Percentiles rank a stretch among this genome's conserved stretches.
Evolutionary conservation across 2,888 invertebrate species (phyloP).

Genomic region (Escarpia spicata): DNA sequence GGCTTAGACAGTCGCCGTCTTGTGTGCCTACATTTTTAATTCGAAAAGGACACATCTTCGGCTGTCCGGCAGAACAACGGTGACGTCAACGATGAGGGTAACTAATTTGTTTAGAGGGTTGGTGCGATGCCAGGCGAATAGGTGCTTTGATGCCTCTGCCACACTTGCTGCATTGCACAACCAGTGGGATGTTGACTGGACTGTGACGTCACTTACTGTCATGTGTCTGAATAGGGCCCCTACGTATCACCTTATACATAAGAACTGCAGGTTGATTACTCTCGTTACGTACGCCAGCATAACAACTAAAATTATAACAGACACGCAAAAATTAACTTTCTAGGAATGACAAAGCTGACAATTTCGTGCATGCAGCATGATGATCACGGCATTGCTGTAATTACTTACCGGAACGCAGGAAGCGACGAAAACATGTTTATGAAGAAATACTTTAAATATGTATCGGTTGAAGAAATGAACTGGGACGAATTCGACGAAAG

Average conservation of each 20-base stretch:
- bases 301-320: background rate
- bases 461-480: background rate
- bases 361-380: background rate
- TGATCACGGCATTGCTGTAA: background rate
- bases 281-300: background rate
- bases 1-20: too few species aligned
- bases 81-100: too few species aligned
- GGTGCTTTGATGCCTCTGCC: too few species aligned
- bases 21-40: too few species aligned
- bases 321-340: background rate
- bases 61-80: too few species aligned
- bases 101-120: too few species aligned
- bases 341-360: background rate
- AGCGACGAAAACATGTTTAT: background rate
- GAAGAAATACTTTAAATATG: background rate
- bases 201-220: too few species aligned
- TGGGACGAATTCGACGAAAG: background rate
- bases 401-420: background rate
- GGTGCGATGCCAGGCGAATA: too few species aligned
- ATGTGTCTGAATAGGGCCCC: background rate
- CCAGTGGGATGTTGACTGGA: too few species aligned
- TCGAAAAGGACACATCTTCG: too few species aligned
- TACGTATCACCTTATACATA: background rate
- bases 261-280: background rate
- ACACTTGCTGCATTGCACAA: too few species aligned